phyloP scores from a whole-genome alignment of 2,888 invertebrate species.

The Drosophila acutilabella region DNA sequence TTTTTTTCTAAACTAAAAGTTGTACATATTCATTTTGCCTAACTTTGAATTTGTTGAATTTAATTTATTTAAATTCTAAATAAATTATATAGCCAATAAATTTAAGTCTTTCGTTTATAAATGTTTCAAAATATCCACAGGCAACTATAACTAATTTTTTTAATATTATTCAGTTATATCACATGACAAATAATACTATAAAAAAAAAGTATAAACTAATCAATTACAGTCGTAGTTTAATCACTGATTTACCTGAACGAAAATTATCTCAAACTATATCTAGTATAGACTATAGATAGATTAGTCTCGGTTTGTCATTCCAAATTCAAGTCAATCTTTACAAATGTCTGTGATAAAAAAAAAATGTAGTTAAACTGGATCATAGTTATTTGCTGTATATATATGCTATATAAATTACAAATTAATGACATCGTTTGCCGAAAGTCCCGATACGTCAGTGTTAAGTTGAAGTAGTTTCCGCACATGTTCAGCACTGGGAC shows the following conservation, averaged over 20 bases:
- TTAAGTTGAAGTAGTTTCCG: slow-evolving; percentile 20
- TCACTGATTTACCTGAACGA: not conserved
- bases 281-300: too few species aligned
- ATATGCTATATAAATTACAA: too few species aligned
- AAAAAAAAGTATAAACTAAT: slow-evolving; percentile 4
- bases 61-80: too few species aligned
- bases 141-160: not conserved
- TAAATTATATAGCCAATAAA: not conserved
- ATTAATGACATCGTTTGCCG: slow-evolving; percentile 16
- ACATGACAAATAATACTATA: not conserved
- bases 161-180: not conserved
- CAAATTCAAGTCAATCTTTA: too few species aligned
- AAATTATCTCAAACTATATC: too few species aligned
- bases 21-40: too few species aligned
- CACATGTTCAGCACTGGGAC: slow-evolving; percentile 13
- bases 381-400: too few species aligned
- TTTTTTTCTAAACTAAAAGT: too few species aligned
- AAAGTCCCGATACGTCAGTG: slow-evolving; percentile 18
- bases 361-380: not conserved
- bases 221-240: not conserved
- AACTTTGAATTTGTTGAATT: too few species aligned
- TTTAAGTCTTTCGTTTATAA: not conserved
- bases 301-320: not conserved
- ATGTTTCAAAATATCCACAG: not conserved
- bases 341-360: not conserved